Conservation (phyloP, 2,113 vertebrate genomes). For the Thalassarche chlororhynchos region DNA sequence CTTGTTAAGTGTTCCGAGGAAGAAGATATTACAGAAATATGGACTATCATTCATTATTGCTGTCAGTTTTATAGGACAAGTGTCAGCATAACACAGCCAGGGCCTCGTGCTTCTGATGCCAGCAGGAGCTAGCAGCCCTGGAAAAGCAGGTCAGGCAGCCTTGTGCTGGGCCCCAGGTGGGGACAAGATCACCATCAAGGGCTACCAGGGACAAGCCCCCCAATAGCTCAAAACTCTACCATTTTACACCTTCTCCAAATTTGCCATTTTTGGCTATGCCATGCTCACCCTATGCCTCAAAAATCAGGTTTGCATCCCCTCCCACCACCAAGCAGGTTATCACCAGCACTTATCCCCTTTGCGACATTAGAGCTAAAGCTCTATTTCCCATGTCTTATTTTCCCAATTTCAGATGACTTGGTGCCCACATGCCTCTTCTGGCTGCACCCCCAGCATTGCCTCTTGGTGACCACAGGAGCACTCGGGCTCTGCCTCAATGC, state of each 20-base stretch:
- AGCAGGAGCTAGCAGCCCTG: neutral
- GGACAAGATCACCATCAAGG: neutral
- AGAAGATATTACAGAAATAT: neutral
- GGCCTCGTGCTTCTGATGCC: neutral
- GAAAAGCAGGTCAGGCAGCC: neutral
- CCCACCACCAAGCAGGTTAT: no score
- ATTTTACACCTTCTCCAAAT: neutral
- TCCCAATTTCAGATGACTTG: neutral
- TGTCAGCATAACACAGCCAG: neutral
- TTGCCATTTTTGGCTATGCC: neutral
- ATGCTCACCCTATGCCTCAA: rapidly evolving
- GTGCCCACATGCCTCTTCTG: neutral
- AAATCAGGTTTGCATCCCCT: no score
- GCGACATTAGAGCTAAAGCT: neutral
- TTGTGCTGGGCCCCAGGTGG: neutral
- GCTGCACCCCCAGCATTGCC: neutral
- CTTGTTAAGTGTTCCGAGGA: neutral
- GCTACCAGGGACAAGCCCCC: neutral
- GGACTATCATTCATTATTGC: neutral
- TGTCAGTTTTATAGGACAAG: neutral
- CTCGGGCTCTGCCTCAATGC: neutral
- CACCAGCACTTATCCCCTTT: no score
- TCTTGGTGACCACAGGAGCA: neutral
- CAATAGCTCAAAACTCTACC: neutral
- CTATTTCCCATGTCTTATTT: neutral